Evolutionary conservation across 30 jellyfish, hydroid and myxozoan genomes (phyloP), one percentile per base, ranked within the genome.

Genomic region (Cassiopea andromeda): DNA sequence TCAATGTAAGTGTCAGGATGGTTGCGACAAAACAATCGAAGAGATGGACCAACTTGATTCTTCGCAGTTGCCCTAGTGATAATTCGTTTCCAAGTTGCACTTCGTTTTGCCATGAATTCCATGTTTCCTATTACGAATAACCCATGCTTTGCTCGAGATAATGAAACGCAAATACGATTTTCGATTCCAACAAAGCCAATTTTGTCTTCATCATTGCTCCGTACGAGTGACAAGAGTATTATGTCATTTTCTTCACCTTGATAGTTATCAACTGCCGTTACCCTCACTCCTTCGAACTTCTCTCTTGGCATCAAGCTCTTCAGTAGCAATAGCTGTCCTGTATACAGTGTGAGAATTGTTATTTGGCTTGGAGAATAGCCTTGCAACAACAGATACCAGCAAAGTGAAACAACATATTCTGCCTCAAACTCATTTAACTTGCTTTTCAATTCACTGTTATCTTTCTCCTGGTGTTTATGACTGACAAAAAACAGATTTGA

Each of bases 231-330:
- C 77, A 95, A 72, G 48, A 95, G 68, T 1, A 95, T 83, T 43
- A 95, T 91, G 54, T 95, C 98, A 73, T 95, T 95, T 68, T 95
- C 99, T 84, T 95, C 98, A 1, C 99, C 99, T 75, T 95, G 99
- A 80, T 49, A 95, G 69, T 88, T 91, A 73, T 91, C 98, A 76
- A 95, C 97, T 1, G 98, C 83, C 16, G 97, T 76, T 1, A 95
- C 97, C 27, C 91, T 77, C 8, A 91, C 99, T 60, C 99, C 99
- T 82, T 83, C 96, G 48, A 91, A 91, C 66, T 77, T 71, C 45
- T 79, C 59, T 59, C 44, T 87, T 17, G 97, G 97, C 97, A 91
- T 91, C 86, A 71, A 13, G n/a, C 82, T 79, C 67, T 71, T 83
- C 45, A 91, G 89, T 89, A 71, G 78, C 85, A 72, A 17, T 38